phyloP scores from a whole-genome alignment of 2,888 invertebrate genomes.

The Sympetrum striolatum region DNA sequence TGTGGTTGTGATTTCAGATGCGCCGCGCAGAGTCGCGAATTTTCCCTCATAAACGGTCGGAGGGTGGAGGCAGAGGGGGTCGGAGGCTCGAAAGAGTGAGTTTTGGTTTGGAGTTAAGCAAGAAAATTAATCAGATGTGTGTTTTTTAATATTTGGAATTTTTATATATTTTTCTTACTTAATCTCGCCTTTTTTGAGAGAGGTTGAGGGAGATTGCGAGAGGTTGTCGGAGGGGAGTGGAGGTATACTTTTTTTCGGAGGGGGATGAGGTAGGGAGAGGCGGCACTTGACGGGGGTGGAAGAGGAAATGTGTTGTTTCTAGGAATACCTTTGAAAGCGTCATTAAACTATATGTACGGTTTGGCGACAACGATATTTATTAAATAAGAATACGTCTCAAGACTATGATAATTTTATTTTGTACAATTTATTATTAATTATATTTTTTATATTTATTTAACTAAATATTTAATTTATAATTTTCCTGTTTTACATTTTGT shows the following conservation, averaged over 20 bases:
- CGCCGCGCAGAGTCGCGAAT: slow-evolving; percentile 40
- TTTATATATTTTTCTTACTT: background rate
- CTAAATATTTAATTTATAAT: too few species aligned
- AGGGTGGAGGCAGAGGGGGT: slow-evolving; percentile 36
- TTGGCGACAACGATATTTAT: too few species aligned
- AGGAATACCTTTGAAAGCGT: too few species aligned
- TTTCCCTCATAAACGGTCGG: slow-evolving; percentile 41
- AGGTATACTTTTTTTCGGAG: background rate
- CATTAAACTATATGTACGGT: too few species aligned
- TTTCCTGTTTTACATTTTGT: too few species aligned
- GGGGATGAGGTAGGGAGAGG: background rate
- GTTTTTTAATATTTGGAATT: slow-evolving; percentile 4
- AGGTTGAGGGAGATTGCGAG: background rate
- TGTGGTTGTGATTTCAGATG: slow-evolving; percentile 41
- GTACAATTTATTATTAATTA: too few species aligned
- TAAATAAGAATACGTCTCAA: too few species aligned
- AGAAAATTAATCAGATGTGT: slow-evolving; percentile 15
- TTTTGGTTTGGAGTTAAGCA: slow-evolving; percentile 19
- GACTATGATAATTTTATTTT: too few species aligned
- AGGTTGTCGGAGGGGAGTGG: background rate
- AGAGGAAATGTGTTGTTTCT: background rate
- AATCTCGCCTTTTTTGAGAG: slow-evolving; percentile 4
- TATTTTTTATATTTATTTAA: too few species aligned
- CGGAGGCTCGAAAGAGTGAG: slow-evolving; percentile 39
- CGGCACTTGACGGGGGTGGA: slow-evolving; percentile 13